Evolutionary conservation across 2,888 invertebrate genomes (phyloP).

Genomic region (Lithophane socia): DNA sequence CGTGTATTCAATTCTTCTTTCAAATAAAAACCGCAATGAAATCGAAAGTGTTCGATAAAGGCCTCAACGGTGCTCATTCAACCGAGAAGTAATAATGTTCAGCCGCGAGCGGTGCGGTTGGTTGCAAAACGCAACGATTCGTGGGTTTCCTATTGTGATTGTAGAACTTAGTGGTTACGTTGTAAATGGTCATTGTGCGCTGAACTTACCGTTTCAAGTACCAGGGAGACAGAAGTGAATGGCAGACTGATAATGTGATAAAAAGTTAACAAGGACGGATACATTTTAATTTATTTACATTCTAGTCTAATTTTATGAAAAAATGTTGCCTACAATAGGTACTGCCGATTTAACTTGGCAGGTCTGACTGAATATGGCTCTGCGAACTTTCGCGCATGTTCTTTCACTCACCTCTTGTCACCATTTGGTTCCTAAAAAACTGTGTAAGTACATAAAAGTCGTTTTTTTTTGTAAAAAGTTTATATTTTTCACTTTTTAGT

Average conservation of each 20-base stretch:
- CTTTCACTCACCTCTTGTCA: too few relatives aligned
- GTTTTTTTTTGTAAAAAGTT: too few relatives aligned
- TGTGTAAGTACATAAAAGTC: too few relatives aligned
- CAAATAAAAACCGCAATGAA: slow-evolving; percentile 20
- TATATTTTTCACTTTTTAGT: too few relatives aligned
- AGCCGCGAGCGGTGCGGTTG: background rate
- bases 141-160: slow-evolving; percentile 54
- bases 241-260: background rate
- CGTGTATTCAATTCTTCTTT: background rate
- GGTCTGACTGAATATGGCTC: too few relatives aligned
- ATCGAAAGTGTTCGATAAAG: slow-evolving; percentile 17
- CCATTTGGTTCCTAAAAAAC: too few relatives aligned
- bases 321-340: too few relatives aligned
- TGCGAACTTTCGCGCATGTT: too few relatives aligned
- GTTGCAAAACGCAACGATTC: slow-evolving; percentile 56
- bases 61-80: slow-evolving; percentile 34
- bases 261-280: slow-evolving; percentile 1
- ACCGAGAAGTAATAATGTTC: background rate
- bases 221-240: slow-evolving; percentile 38
- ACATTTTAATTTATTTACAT: background rate
- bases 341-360: too few relatives aligned
- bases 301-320: background rate
- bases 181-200: slow-evolving; percentile 49
- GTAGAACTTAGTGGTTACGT: slow-evolving; percentile 31
- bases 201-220: slow-evolving; percentile 21